Evolutionary conservation across 2,888 invertebrate species (phyloP), one percentile per base, ranked within the genome.

Genomic region (Lithosia quadra): DNA sequence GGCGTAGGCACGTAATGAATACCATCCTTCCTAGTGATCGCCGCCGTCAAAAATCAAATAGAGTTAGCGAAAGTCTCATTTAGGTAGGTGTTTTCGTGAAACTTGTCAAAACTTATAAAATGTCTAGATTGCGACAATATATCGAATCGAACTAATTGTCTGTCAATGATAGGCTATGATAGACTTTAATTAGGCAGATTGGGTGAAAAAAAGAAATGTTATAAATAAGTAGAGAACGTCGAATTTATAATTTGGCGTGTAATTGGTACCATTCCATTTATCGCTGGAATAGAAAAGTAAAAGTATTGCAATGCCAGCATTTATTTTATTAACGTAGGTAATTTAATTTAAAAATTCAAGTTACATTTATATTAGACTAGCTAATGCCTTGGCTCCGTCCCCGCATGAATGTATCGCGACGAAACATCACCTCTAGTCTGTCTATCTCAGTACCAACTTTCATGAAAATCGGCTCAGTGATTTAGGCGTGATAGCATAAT

Each of bases 131-230:
- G 39, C 39, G 39, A 28, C 28, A 0, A 0, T 36, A 36, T 39
- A 43, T 43, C 36, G 11, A 11, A 36, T 36, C 5, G 18, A 43
- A 43, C 43, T 43, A 7, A 15, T 43, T 43, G 43, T 43, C 49
- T 49, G 49, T n/a, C 1, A 49, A n/a, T 49, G 49, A 49, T 49
- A 49, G 9, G n/a, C 49, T 49, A 49, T 49, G 15, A 49, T n/a
- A 49, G 49, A 49, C 49, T n/a, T 49, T 49, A 49, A 49, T 49
- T 49, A 49, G n/a, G 49, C n/a, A 49, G n/a, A 49, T 49, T 49
- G 49, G 49, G 49, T 49, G 49, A 49, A 49, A 49, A 49, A n/a
- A 49, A 49, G 57, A 58, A 58, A 28, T 10, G 18, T 21, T 21
- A 34, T 43, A 18, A n/a, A 9, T 59, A 36, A 9, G 58, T 34